These are phyloP conservation scores for Tichodroma muraria DNA, from an alignment of 2,113 vertebrate species.

Conservation along the genomic window DNA sequence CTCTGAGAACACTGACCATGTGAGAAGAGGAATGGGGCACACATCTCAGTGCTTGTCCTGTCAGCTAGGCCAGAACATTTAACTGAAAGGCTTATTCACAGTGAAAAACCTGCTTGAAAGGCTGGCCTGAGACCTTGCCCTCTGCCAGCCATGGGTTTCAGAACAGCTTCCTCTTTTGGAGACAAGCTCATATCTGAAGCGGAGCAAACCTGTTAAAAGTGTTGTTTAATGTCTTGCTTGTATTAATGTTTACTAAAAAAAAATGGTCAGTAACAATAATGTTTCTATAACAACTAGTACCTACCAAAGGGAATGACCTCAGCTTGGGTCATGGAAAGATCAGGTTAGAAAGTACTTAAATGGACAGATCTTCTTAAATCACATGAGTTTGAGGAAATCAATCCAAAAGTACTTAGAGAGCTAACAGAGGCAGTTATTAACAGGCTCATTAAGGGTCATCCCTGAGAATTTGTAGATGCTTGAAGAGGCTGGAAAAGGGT, in stretches of 20 bases:
- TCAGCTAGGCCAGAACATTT: neutral
- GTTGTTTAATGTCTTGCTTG: neutral
- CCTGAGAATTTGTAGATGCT: neutral
- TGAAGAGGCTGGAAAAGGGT: neutral
- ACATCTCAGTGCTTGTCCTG: rapidly evolving
- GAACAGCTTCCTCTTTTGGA: neutral
- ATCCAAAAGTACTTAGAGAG: neutral
- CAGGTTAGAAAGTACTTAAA: neutral
- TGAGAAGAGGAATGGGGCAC: neutral
- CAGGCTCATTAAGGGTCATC: neutral
- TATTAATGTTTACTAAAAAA: neutral
- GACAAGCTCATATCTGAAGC: neutral
- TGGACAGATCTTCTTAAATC: neutral
- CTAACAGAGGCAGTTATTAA: neutral
- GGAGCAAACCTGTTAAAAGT: neutral
- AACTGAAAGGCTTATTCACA: neutral
- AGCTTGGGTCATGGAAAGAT: neutral
- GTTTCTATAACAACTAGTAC: neutral
- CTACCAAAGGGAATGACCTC: neutral
- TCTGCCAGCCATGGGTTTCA: neutral
- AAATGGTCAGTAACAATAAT: neutral
- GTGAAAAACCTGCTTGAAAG: neutral
- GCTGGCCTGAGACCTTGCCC: neutral
- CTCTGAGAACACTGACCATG: neutral
- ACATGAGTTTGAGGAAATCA: neutral